Conservation (phyloP, 1,140 invertebrate genomes). For the Bombus cullumanus region DNA sequence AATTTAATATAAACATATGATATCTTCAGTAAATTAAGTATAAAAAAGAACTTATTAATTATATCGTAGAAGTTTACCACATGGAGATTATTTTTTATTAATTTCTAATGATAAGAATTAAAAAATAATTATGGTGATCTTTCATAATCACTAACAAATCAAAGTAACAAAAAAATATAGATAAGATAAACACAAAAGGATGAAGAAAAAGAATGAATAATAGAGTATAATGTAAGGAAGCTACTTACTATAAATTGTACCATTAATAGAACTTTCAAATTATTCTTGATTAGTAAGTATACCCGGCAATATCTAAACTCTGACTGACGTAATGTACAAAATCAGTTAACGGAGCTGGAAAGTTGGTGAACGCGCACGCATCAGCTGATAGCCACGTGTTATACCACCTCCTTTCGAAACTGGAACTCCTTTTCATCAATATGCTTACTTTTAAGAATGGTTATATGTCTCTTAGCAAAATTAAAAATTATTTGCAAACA, state of each 20-base stretch:
- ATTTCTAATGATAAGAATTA: not conserved
- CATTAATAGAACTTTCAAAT: not conserved
- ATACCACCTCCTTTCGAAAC: constrained; percentile 16
- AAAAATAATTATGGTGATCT: not conserved
- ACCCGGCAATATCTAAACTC: constrained; percentile 25
- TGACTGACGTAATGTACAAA: constrained; percentile 43
- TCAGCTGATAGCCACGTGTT: constrained; percentile 72
- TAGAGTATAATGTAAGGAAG: not conserved
- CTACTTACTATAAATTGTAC: not conserved
- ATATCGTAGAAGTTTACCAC: not conserved
- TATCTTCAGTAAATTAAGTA: not conserved
- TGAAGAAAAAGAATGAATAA: not conserved
- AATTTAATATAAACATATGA: not conserved
- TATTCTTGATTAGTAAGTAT: not conserved
- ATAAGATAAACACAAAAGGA: not conserved
- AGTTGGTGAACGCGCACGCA: constrained; percentile 55
- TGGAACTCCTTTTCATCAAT: constrained; percentile 7
- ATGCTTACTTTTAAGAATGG: not conserved
- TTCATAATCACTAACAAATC: not conserved
- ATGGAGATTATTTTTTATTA: not conserved
- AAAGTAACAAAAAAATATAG: not conserved
- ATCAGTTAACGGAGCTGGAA: constrained; percentile 16
- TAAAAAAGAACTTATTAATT: not conserved
- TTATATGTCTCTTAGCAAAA: not conserved
- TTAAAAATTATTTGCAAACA: not conserved